Evolutionary conservation across 1,140 invertebrate genomes (phyloP), one percentile per base, ranked within the genome.

Genomic region (Drosophila willistoni): DNA sequence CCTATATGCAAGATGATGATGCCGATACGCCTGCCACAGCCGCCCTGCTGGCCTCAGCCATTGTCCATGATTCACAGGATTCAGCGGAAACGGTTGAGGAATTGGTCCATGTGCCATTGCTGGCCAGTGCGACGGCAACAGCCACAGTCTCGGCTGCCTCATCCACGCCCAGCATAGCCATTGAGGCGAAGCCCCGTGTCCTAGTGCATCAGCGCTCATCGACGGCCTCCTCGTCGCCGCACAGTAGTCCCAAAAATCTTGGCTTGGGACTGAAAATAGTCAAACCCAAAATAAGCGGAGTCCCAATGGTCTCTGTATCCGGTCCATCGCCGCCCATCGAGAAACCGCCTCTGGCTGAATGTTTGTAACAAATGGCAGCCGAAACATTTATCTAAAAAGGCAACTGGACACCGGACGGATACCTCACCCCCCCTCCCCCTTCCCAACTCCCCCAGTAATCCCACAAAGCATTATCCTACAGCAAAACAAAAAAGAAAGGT

Each of bases 311-410:
- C 3, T 96, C 95, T 34, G 93, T 96, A 7, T 96, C 95, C 13
- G 95, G 96, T 61, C 96, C 96, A 0, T 96, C 95, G n/a, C 96
- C 96, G 33, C 95, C 95, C 0, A 95, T 95, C 71, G 95, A 95
- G 69, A 94, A 94, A 79, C 90, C 90, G 22, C 82, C 82, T 47
- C 73, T 91, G 55, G 78, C 86, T 12, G 93, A 94, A 55, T 91
- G 89, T 63, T 92, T 92, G 91, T 92, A 92, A 92, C 91, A 92
- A 90, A 92, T 92, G 90, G 91, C 89, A 78, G 77, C 91, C 89
- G 91, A 92, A 90, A 92, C 91, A 91, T 92, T 92, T 91, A 92
- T 92, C 81, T 92, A 92, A 59, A 59, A 90, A 81, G 84, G 77
- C 78, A 89, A 81, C 73, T 80, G 73, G 73, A 81, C 64, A 75